Conservation (phyloP, 92 coral and sea anemone species). For the Parazoanthus swiftii region DNA sequence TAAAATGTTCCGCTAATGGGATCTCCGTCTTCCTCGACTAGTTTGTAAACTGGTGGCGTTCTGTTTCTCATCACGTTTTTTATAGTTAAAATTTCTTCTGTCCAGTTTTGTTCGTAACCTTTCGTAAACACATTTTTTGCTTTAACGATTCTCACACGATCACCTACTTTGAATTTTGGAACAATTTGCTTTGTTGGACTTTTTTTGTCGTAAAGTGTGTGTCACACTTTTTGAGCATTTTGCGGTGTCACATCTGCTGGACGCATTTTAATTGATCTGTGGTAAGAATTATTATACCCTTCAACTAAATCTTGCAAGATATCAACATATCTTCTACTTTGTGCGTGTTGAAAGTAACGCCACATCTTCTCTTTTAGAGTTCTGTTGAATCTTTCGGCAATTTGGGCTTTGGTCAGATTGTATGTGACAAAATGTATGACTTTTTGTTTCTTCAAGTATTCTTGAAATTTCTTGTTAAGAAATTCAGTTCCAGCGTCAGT, state of each 20-base stretch:
- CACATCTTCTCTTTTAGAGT: background rate
- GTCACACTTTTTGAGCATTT: background rate
- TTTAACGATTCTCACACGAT: background rate
- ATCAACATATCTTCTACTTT: background rate
- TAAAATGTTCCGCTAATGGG: background rate
- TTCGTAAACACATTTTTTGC: background rate
- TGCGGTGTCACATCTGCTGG: conserved; percentile 29
- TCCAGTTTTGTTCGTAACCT: background rate
- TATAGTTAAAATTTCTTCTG: background rate
- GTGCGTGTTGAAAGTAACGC: background rate
- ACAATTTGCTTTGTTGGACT: background rate
- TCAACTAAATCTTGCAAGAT: conserved; percentile 2
- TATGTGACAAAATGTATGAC: background rate
- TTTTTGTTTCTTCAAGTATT: background rate
- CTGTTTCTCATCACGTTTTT: background rate
- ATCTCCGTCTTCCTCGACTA: background rate
- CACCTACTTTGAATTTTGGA: background rate
- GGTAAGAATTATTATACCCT: conserved; percentile 30
- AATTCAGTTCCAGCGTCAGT: background rate
- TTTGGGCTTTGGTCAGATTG: background rate
- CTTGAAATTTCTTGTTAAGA: background rate
- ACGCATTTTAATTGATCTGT: conserved; percentile 27
- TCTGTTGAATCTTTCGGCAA: background rate
- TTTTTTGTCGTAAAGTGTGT: background rate
- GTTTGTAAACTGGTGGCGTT: background rate